These are phyloP conservation scores for Hirundichthys speculiger DNA, from an alignment of 2,113 vertebrate species.

Conservation along the genomic window DNA sequence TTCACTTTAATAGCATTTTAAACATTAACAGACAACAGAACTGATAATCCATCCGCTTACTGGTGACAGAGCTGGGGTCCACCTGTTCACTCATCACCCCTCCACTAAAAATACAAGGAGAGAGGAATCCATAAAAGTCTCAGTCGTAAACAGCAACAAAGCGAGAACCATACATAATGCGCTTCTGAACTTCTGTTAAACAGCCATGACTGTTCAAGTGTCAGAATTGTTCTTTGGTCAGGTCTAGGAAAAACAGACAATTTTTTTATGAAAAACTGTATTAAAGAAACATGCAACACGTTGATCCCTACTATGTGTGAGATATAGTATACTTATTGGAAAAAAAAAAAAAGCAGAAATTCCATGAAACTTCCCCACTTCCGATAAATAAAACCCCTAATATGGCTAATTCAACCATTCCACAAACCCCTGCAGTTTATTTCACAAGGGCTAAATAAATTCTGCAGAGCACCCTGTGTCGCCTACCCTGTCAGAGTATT, in stretches of 20 bases:
- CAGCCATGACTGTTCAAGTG: conserved; percentile 33
- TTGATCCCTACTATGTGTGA: neutral
- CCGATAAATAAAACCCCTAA: conserved; percentile 52
- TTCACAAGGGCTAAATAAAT: conserved; percentile 71
- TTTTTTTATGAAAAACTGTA: neutral
- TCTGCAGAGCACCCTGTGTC: conserved; percentile 45
- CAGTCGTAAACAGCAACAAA: conserved; percentile 53
- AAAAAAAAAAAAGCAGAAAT: neutral
- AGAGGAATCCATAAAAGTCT: conserved; percentile 62
- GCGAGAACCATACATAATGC: conserved; percentile 22
- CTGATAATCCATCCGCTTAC: conserved; percentile 30
- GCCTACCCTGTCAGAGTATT: conserved; percentile 61
- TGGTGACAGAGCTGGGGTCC: conserved; percentile 43
- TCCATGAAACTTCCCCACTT: conserved; percentile 29
- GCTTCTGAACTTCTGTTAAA: conserved; percentile 29
- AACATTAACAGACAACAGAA: conserved; percentile 42
- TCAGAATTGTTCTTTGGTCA: conserved; percentile 23
- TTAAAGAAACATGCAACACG: neutral
- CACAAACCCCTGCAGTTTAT: conserved; percentile 53
- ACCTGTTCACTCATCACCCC: conserved; percentile 68
- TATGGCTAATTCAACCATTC: conserved; percentile 63
- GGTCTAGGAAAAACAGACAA: conserved; percentile 4
- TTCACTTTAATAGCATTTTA: conserved; percentile 30
- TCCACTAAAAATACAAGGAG: conserved; percentile 68
- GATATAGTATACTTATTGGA: no score